These are phyloP conservation scores for Drosophila tropicalis DNA, from an alignment of 1,140 invertebrate species.

Conservation along the genomic window DNA sequence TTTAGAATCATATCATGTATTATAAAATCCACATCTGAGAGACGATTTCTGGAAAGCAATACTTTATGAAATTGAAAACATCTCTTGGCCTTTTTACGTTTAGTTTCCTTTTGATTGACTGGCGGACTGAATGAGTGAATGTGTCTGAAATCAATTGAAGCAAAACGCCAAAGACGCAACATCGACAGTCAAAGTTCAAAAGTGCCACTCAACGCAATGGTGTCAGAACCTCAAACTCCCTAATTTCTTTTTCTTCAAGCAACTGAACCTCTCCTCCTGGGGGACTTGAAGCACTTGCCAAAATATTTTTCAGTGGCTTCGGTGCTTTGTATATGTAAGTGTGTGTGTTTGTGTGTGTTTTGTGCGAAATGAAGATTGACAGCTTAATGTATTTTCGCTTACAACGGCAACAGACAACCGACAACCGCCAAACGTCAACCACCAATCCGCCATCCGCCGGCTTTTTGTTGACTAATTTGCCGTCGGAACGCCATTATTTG, in stretches of 20 bases:
- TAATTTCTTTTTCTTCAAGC: neutral
- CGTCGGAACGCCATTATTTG: conserved; percentile 39
- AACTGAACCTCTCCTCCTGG: conserved; percentile 1
- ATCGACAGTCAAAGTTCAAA: conserved; percentile 75
- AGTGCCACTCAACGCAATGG: conserved; percentile 69
- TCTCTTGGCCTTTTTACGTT: conserved; percentile 45
- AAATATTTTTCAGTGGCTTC: conserved; percentile 67
- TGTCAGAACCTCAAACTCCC: conserved; percentile 1
- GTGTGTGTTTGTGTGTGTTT: conserved; percentile 25
- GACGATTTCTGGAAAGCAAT: conserved; percentile 45
- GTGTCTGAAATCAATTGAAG: conserved; percentile 66
- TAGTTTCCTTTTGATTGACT: conserved; percentile 37
- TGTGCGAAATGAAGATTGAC: conserved; percentile 72
- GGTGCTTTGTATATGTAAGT: conserved; percentile 19
- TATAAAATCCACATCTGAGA: conserved; percentile 30
- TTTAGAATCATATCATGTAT: neutral
- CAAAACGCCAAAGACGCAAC: conserved; percentile 46
- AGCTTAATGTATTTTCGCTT: conserved; percentile 76
- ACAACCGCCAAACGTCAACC: conserved; percentile 29
- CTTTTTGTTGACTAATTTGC: conserved; percentile 68
- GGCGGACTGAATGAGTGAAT: conserved; percentile 32
- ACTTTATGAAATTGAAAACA: conserved; percentile 55
- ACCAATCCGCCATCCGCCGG: conserved; percentile 31
- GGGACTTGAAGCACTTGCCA: conserved; percentile 54
- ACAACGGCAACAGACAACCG: conserved; percentile 34